Evolutionary conservation across 2,797 vertebrate species (phyloP), one percentile per base, ranked within the genome.

Genomic region (Thalassophryne amazonica): DNA sequence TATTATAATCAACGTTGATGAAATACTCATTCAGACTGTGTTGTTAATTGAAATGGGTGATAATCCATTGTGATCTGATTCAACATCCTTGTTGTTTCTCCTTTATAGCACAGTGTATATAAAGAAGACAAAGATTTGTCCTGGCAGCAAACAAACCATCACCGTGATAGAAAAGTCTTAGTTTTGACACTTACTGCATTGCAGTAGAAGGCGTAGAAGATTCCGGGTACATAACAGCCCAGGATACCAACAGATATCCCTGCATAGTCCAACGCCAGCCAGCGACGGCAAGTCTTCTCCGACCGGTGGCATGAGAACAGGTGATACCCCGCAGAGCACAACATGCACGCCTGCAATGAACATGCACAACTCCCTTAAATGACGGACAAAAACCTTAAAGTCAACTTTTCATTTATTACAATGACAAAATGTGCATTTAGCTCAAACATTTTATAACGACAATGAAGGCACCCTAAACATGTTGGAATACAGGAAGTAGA

Each of bases 181-280:
- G 7, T 6, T 1, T 30, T 39, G 6, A 1, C 10, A 54, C 94
- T 85, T 88, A 99, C 97, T 2, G 92, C 90, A 32, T 94, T 93
- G 78, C 97, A 99, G 69, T 98, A 99, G 88, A 99, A 99, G 11
- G 96, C 96, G 5, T 99, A 99, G 86, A 97, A 99, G 36, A 99
- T 93, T 22, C 96, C 97, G 0, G 97, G 98, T 10, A 99, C 95
- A 0, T 99, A 99, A 70, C 97, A 99, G 74, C 97, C 97, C 60
- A 99, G 87, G 84, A 99, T 98, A 9, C 97, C 97, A 0, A 99
- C 91, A 35, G 96, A 98, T 75, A 99, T 99, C 27, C 97, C 97
- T 0, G 95, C 96, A 1, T 97, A 99, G 80, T 99, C 97, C 63
- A 99, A 62, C 0, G 97, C 91, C 90, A 99, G 92, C 97, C 97